Percentiles rank a stretch among this genome's conserved stretches.
Conservation (phyloP, 2,888 invertebrate genomes). For the Scaptodrosophila latifasciaeformis region DNA sequence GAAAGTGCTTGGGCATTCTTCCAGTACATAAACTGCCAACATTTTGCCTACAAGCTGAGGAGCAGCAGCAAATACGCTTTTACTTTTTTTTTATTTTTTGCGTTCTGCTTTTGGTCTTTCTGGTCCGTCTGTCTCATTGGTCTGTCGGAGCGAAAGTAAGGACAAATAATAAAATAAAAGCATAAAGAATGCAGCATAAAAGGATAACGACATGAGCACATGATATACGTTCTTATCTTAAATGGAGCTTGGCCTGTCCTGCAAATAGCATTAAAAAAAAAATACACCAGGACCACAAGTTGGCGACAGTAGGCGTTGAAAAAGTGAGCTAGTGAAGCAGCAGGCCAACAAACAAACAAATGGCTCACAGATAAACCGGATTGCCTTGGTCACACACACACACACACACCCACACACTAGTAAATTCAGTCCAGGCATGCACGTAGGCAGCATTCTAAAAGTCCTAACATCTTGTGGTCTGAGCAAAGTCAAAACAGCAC, state of each 20-base stretch:
- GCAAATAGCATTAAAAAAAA: background rate
- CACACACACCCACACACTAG: slow-evolving; percentile 4
- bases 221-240: slow-evolving; percentile 46
- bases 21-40: slow-evolving; percentile 46
- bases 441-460: too few species aligned
- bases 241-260: slow-evolving; percentile 22
- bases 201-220: slow-evolving; percentile 46
- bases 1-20: slow-evolving; percentile 28
- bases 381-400: slow-evolving; percentile 26
- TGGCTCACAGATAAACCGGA: slow-evolving; percentile 42
- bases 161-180: slow-evolving; percentile 43
- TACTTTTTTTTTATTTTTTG: too few species aligned
- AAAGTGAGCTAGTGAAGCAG: background rate
- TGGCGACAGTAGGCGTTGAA: background rate
- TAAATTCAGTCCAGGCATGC: too few species aligned
- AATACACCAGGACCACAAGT: background rate
- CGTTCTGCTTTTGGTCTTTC: too few species aligned
- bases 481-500: slow-evolving; percentile 36
- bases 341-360: slow-evolving; percentile 30
- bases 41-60: background rate
- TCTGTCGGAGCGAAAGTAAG: too few species aligned
- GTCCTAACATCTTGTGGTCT: slow-evolving; percentile 28
- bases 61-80: too few species aligned
- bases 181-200: slow-evolving; percentile 49
- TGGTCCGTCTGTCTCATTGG: too few species aligned